Evolutionary conservation across 1,140 invertebrate genomes (phyloP).

Genomic region (Apolygus lucorum): DNA sequence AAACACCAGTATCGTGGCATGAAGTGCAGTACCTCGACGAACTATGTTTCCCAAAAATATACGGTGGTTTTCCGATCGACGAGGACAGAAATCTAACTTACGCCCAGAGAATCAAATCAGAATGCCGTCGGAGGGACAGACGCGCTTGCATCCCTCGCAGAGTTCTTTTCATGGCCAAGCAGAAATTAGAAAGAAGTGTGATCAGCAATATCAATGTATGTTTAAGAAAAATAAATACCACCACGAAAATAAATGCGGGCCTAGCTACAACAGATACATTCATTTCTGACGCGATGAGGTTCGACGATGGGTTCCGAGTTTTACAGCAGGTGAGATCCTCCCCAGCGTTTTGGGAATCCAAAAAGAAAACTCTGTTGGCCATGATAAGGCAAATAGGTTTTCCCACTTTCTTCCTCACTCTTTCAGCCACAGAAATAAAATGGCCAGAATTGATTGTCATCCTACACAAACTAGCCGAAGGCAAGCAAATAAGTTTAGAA

Average conservation of each 20-base stretch:
- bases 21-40: background rate
- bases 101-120: background rate
- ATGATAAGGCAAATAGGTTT: background rate
- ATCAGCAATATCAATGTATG: background rate
- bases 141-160: too few relatives aligned
- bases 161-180: conserved; percentile 8
- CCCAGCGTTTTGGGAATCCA: conserved; percentile 9
- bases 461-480: background rate
- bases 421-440: background rate
- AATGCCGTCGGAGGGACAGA: background rate
- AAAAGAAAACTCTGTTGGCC: background rate
- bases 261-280: background rate
- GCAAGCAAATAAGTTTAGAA: background rate
- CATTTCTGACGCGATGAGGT: background rate
- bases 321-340: background rate
- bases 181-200: background rate
- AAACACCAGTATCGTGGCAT: background rate
- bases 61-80: background rate
- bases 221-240: background rate
- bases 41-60: background rate
- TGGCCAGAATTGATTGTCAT: background rate
- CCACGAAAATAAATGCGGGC: background rate
- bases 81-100: background rate
- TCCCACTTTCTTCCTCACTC: conserved; percentile 8
- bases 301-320: background rate